Conservation (phyloP, 2,113 vertebrate species). For the Holacanthus passer region DNA sequence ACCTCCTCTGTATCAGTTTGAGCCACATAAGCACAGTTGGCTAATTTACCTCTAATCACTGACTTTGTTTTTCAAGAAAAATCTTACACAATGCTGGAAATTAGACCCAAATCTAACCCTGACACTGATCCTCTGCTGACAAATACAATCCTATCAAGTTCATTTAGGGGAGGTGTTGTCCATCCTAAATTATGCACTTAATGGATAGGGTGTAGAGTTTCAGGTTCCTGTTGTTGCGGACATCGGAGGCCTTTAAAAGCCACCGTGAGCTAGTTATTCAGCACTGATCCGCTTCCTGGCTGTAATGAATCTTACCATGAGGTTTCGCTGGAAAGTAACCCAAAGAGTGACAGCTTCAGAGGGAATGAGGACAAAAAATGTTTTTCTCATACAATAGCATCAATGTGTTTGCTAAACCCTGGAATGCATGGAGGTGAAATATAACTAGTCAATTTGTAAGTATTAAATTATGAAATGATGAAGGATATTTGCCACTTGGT, state of each 20-base stretch:
- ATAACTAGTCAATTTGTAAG: not conserved
- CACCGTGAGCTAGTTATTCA: conserved; percentile 69
- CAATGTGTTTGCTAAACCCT: not conserved
- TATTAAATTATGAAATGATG: not conserved
- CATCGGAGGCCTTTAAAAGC: conserved; percentile 75
- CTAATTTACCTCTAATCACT: not conserved
- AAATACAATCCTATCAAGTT: conserved; percentile 67
- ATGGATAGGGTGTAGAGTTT: conserved; percentile 74
- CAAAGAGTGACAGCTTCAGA: conserved; percentile 50
- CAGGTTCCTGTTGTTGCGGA: conserved; percentile 78
- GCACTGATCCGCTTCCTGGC: conserved; percentile 71
- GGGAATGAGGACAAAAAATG: conserved; percentile 37
- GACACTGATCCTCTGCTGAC: conserved; percentile 61
- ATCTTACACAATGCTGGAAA: conserved; percentile 23
- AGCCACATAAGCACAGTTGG: not conserved
- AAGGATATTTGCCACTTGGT: not conserved
- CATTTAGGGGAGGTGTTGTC: conserved; percentile 65
- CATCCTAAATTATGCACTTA: conserved; percentile 67
- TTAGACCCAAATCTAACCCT: conserved; percentile 11
- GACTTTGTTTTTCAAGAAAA: conserved; percentile 9
- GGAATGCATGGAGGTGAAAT: not conserved
- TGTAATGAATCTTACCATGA: conserved; percentile 77
- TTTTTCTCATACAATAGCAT: conserved; percentile 8
- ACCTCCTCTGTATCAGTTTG: too few species aligned
- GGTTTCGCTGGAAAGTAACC: conserved; percentile 59